phyloP scores from a whole-genome alignment of 2,888 invertebrate species.

The Neoscelio sp. region DNA sequence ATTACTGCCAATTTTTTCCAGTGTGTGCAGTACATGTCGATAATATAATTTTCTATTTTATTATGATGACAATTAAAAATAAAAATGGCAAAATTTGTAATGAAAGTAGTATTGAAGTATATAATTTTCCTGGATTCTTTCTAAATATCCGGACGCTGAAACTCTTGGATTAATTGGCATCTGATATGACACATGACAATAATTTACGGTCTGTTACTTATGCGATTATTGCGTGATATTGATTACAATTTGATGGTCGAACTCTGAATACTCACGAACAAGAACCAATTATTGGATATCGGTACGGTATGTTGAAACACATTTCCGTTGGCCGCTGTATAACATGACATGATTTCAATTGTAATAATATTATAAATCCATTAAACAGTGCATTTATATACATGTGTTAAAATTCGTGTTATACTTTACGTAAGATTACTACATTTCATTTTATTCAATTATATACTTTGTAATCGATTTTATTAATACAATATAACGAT shows the following conservation, averaged over 20 bases:
- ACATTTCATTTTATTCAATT: too few relatives aligned
- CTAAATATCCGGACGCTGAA: slow-evolving; percentile 43
- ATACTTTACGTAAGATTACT: background rate
- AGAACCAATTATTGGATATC: slow-evolving; percentile 56
- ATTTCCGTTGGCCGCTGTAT: slow-evolving; percentile 13
- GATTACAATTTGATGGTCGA: slow-evolving; percentile 61
- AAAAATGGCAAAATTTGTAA: background rate
- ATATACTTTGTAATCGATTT: too few relatives aligned
- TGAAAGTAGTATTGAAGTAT: slow-evolving; percentile 37
- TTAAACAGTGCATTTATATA: slow-evolving; percentile 7
- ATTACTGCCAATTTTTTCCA: too few relatives aligned
- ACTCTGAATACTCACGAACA: slow-evolving; percentile 47
- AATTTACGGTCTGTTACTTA: slow-evolving; percentile 61
- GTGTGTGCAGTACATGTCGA: too few relatives aligned
- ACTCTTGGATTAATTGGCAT: slow-evolving; percentile 59
- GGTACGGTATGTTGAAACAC: slow-evolving; percentile 33
- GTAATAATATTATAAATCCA: slow-evolving; percentile 8
- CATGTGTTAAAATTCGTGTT: background rate
- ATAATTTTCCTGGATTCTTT: slow-evolving; percentile 46
- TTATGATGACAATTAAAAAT: background rate
- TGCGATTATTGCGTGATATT: slow-evolving; percentile 58
- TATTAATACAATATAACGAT: background rate
- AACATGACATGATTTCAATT: slow-evolving; percentile 16
- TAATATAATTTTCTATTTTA: slow-evolving; percentile 11
- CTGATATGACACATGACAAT: slow-evolving; percentile 59